These are phyloP conservation scores for Anneissia japonica DNA, from an alignment of 35 echinoderm and acorn worm genomes.

Conservation along the genomic window DNA sequence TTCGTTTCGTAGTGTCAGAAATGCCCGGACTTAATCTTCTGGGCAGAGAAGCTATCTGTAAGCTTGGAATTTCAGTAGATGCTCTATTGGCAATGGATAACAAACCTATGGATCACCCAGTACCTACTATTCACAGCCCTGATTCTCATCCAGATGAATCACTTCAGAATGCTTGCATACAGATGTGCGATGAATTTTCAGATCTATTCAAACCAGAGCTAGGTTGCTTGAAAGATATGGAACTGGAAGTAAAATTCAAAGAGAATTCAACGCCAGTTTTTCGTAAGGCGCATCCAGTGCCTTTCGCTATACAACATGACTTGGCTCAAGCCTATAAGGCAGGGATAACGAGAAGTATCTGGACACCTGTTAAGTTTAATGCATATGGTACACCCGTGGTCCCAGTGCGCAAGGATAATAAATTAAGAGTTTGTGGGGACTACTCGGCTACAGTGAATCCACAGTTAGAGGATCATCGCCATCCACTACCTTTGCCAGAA, in stretches of 20 bases:
- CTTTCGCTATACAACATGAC: conserved; percentile 10
- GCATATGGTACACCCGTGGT: background rate
- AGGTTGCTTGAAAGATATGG: conserved; percentile 30
- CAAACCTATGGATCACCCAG: background rate
- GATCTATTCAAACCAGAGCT: conserved; percentile 6
- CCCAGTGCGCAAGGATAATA: background rate
- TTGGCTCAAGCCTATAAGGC: background rate
- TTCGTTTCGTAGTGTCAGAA: background rate
- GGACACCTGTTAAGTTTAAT: background rate
- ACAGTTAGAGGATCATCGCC: background rate
- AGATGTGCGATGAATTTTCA: background rate
- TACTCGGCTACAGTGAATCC: background rate
- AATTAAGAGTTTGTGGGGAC: background rate
- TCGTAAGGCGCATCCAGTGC: conserved; percentile 45
- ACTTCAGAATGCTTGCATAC: background rate
- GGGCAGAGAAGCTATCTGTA: background rate
- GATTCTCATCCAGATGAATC: background rate
- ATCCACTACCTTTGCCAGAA: background rate
- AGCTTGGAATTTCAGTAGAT: background rate
- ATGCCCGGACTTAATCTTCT: background rate
- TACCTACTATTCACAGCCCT: background rate
- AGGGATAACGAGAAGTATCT: background rate
- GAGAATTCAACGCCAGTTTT: conserved; percentile 32
- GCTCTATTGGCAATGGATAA: background rate
- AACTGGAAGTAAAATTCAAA: conserved; percentile 28